Evolutionary conservation across 35 echinoderm and acorn worm genomes (phyloP).

Genomic region (Ophioderma brevispina): DNA sequence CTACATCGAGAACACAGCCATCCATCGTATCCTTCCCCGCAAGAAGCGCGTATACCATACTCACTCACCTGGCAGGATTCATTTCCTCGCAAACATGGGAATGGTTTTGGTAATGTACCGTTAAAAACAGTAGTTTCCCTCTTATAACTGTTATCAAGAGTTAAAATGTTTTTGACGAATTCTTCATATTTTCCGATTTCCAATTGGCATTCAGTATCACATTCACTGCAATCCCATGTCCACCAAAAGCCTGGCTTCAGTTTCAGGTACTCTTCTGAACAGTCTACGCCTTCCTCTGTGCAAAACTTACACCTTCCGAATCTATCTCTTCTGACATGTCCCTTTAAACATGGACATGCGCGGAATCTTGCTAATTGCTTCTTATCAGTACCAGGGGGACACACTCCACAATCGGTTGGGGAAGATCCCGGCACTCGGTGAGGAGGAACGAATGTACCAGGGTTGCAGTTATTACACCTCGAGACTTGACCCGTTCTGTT

Average conservation of each 20-base stretch:
- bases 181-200: background rate
- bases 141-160: background rate
- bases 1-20: slow-evolving; percentile 44
- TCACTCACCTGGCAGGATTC: background rate
- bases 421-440: background rate
- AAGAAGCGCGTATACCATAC: background rate
- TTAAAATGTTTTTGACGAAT: slow-evolving; percentile 25
- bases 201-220: background rate
- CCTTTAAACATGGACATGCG: slow-evolving; percentile 57
- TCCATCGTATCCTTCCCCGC: slow-evolving; percentile 26
- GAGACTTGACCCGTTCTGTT: slow-evolving; percentile 19
- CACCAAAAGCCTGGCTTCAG: slow-evolving; percentile 37
- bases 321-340: slow-evolving; percentile 37
- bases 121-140: background rate
- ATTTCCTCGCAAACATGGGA: slow-evolving; percentile 13
- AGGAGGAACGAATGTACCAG: slow-evolving; percentile 34
- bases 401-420: slow-evolving; percentile 34
- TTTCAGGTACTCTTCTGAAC: slow-evolving; percentile 14
- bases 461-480: slow-evolving; percentile 28
- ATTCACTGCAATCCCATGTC: slow-evolving; percentile 18
- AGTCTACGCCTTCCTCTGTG: slow-evolving; percentile 19
- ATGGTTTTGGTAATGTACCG: background rate
- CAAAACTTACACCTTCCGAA: slow-evolving; percentile 45
- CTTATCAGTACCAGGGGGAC: slow-evolving; percentile 56
- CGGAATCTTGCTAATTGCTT: slow-evolving; percentile 26